A percentile compares a stretch with the other conserved stretches of the same genome.
phyloP scores from a whole-genome alignment of 64 coral and sea anemone species.

The Montipora capricornis region DNA sequence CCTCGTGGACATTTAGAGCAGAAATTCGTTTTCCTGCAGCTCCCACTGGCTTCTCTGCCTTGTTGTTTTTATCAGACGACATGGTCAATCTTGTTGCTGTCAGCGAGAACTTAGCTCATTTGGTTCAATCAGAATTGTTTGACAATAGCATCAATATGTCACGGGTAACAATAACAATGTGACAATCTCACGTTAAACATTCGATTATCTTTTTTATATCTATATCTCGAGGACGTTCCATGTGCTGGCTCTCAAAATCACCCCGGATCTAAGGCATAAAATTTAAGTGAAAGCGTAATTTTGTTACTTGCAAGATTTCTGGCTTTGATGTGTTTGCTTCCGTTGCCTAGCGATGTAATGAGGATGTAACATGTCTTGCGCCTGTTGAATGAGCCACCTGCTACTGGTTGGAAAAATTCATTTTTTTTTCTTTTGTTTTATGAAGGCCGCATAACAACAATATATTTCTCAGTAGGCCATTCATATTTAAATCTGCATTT shows the following conservation, averaged over 20 bases:
- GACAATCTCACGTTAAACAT: not conserved
- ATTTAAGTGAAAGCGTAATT: not conserved
- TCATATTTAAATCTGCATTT: too few species aligned
- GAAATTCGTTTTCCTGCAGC: slow-evolving; percentile 7
- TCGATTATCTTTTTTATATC: too few species aligned
- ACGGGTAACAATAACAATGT: not conserved
- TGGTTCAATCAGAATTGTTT: too few species aligned
- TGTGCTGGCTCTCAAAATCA: too few species aligned
- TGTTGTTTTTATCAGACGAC: not conserved
- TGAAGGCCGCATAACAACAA: too few species aligned
- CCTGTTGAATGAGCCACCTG: not conserved
- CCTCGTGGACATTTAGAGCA: slow-evolving; percentile 13
- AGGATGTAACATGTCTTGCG: not conserved
- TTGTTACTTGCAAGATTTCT: not conserved
- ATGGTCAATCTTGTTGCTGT: not conserved
- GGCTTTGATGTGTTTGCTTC: not conserved
- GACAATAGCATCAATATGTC: too few species aligned
- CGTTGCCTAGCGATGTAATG: not conserved
- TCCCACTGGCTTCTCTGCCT: not conserved
- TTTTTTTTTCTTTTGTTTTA: too few species aligned
- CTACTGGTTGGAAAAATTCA: not conserved
- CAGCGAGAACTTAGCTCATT: not conserved
- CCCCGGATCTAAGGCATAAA: not conserved
- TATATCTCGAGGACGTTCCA: too few species aligned
- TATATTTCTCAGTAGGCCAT: too few species aligned